phyloP scores from a whole-genome alignment of 1,140 invertebrate genomes.

The Formica selysi region DNA sequence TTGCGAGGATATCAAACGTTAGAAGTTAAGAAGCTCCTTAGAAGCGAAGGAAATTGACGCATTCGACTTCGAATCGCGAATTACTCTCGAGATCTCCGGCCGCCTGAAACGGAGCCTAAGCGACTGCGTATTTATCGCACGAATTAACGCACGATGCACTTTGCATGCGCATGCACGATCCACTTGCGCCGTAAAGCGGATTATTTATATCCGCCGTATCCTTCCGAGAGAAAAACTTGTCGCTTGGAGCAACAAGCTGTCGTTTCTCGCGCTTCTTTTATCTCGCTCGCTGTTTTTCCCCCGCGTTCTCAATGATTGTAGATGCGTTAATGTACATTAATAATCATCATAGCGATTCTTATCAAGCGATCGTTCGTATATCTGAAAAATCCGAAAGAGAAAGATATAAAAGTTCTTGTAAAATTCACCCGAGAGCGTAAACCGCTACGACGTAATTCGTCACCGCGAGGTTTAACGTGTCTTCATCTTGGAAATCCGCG shows the following conservation, averaged over 20 bases:
- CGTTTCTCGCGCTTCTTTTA: constrained; percentile 43
- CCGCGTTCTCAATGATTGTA: constrained; percentile 10
- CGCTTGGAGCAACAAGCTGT: constrained; percentile 18
- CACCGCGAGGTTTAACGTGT: background rate
- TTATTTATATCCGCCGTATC: constrained; percentile 63
- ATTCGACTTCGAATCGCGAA: background rate
- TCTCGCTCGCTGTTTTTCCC: constrained; percentile 4
- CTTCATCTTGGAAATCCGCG: background rate
- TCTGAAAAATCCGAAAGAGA: background rate
- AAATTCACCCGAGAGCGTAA: background rate
- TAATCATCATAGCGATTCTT: background rate
- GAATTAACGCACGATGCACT: constrained; percentile 63
- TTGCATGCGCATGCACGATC: constrained; percentile 65
- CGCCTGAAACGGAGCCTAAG: constrained; percentile 31
- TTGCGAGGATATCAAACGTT: background rate
- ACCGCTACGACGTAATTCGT: background rate
- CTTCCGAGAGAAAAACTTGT: constrained; percentile 31
- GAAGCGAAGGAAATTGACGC: constrained; percentile 34
- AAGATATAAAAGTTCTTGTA: background rate
- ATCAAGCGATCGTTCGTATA: too few species aligned
- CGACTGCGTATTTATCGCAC: constrained; percentile 62
- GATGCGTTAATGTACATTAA: background rate
- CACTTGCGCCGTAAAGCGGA: constrained; percentile 59
- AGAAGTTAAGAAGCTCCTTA: background rate
- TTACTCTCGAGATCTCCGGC: constrained; percentile 21